phyloP scores from a whole-genome alignment of 2,797 vertebrate species.

The Mycteria americana region DNA sequence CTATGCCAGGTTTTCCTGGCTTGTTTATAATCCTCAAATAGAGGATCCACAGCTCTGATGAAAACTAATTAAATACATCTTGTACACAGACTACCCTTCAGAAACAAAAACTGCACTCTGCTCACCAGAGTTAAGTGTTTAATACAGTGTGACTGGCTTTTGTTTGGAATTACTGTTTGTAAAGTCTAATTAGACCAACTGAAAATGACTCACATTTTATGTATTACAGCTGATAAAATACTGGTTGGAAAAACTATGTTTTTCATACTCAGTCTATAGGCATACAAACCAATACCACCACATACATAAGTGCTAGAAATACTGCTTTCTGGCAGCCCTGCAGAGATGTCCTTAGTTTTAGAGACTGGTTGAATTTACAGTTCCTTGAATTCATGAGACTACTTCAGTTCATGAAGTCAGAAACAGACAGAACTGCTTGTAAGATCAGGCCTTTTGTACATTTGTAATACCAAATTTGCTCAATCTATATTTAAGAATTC shows the following conservation, averaged over 20 bases:
- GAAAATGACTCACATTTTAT: not conserved
- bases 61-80: slow-evolving; percentile 15
- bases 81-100: not conserved
- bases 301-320: not conserved
- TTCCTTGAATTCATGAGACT: not conserved
- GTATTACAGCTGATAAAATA: not conserved
- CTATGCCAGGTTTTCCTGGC: not conserved
- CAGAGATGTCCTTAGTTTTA: not conserved
- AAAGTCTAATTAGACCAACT: not conserved
- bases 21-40: not conserved
- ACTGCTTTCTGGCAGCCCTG: not conserved
- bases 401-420: not conserved
- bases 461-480: not conserved
- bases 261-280: not conserved
- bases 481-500: not conserved
- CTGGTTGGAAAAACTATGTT: not conserved
- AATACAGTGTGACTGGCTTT: not conserved
- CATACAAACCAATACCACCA: not conserved
- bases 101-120: not conserved
- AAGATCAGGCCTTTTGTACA: not conserved
- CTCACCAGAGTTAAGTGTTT: not conserved
- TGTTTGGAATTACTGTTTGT: not conserved
- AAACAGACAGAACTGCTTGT: not conserved
- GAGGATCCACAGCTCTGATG: not conserved
- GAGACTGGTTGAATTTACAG: not conserved